These are phyloP conservation scores for Malurus splendens DNA, from an alignment of 2,797 vertebrate species.

Conservation along the genomic window DNA sequence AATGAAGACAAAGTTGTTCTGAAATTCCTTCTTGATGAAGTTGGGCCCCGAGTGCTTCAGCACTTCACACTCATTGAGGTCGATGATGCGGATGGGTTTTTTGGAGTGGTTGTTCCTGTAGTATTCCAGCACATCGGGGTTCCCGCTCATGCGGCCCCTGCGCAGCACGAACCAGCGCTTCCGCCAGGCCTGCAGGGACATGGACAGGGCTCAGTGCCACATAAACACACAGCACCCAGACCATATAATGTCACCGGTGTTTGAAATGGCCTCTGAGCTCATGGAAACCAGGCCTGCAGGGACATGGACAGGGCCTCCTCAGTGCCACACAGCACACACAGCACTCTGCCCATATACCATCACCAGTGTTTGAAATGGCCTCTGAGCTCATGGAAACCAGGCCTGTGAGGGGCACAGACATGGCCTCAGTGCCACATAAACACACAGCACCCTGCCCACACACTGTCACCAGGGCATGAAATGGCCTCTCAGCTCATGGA, in stretches of 20 bases:
- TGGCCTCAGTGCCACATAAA: not conserved
- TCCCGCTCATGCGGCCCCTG: conserved; percentile 91
- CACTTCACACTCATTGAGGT: conserved; percentile 91
- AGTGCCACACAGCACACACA: no score
- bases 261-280: no score
- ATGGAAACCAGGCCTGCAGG: no score
- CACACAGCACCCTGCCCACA: no score
- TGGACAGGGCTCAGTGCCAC: not conserved
- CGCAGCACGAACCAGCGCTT: conserved; percentile 97
- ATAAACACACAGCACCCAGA: no score
- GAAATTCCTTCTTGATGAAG: conserved; percentile 85
- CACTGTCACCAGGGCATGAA: no score
- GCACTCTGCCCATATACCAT: no score
- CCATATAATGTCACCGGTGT: no score
- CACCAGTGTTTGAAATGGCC: no score
- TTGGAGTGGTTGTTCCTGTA: conserved; percentile 88
- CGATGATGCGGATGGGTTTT: conserved; percentile 91
- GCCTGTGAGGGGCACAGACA: not conserved
- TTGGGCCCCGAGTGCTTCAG: conserved; percentile 81
- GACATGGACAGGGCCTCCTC: no score
- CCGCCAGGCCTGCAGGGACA: conserved; percentile 84
- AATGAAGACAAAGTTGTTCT: conserved; percentile 89
- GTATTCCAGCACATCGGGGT: conserved; percentile 94
- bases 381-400: no score
- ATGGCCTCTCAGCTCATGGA: no score